Evolutionary conservation across 1,140 invertebrate genomes (phyloP).

Genomic region (Dufourea novaeangliae): DNA sequence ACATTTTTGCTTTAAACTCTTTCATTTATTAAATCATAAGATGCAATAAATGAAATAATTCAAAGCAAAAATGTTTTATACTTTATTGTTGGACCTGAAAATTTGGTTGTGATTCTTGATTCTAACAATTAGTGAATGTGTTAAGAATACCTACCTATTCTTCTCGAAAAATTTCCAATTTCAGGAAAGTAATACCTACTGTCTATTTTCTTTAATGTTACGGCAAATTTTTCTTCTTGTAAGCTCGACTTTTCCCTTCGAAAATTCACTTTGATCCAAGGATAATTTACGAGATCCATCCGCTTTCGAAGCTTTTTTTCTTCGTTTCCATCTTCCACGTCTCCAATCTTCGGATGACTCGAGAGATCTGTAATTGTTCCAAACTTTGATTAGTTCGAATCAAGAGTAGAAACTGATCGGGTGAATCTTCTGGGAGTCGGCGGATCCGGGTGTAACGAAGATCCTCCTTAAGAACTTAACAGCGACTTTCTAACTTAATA

Average conservation of each 20-base stretch:
- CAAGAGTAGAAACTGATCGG: background rate
- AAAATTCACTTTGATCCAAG: background rate
- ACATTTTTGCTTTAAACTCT: too few species aligned
- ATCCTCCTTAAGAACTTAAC: background rate
- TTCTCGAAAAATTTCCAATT: too few species aligned
- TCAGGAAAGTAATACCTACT: too few species aligned
- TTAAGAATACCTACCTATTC: too few species aligned
- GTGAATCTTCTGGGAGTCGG: background rate
- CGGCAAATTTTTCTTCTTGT: background rate
- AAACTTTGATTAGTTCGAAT: constrained; percentile 17
- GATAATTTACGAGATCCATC: background rate
- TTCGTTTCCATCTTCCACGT: background rate
- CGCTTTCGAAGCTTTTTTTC: background rate
- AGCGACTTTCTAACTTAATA: constrained; percentile 11
- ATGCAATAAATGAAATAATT: too few species aligned
- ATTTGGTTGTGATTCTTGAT: too few species aligned
- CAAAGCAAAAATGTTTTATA: too few species aligned
- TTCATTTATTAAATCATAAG: too few species aligned
- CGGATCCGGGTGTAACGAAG: constrained; percentile 11
- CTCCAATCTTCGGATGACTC: background rate
- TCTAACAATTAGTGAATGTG: too few species aligned
- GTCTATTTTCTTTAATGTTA: background rate
- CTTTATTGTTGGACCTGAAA: too few species aligned
- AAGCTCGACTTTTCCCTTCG: background rate
- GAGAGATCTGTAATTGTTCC: background rate